Conservation (phyloP, 1,140 invertebrate species). For the Ruditapes philippinarum region DNA sequence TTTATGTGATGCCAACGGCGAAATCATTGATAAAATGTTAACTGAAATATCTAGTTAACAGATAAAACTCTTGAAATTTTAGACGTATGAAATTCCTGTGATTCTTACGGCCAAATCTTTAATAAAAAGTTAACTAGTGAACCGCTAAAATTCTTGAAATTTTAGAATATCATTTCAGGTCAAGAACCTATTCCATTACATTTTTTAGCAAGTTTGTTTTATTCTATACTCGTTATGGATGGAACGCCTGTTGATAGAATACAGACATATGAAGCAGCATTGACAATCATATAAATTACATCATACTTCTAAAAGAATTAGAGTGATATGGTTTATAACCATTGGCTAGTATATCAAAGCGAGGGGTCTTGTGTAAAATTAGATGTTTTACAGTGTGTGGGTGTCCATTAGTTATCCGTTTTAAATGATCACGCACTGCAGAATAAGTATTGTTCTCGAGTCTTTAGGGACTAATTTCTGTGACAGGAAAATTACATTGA, state of each 20-base stretch:
- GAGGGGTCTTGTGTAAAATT: conserved; percentile 6
- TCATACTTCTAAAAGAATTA: neutral
- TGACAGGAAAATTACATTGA: conserved; percentile 16
- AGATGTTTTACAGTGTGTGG: neutral
- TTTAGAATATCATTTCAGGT: too few species aligned
- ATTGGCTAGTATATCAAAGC: neutral
- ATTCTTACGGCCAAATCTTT: too few species aligned
- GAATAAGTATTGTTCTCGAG: neutral
- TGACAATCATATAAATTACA: neutral
- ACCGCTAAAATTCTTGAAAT: too few species aligned
- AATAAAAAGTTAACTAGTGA: too few species aligned
- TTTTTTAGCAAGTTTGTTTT: neutral
- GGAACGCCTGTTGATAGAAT: neutral
- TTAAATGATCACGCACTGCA: conserved; percentile 10
- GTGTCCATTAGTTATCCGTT: neutral
- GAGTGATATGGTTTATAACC: neutral
- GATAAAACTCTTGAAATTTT: too few species aligned
- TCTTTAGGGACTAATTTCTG: conserved; percentile 7
- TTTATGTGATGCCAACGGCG: too few species aligned
- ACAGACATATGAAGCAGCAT: neutral
- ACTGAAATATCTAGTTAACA: too few species aligned
- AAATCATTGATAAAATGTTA: too few species aligned
- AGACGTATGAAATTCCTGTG: too few species aligned
- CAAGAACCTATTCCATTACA: too few species aligned
- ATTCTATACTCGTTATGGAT: neutral